Percentiles rank a stretch among this genome's conserved stretches.
Conservation (phyloP, 2,113 vertebrate genomes). For the Nicator chloris region DNA sequence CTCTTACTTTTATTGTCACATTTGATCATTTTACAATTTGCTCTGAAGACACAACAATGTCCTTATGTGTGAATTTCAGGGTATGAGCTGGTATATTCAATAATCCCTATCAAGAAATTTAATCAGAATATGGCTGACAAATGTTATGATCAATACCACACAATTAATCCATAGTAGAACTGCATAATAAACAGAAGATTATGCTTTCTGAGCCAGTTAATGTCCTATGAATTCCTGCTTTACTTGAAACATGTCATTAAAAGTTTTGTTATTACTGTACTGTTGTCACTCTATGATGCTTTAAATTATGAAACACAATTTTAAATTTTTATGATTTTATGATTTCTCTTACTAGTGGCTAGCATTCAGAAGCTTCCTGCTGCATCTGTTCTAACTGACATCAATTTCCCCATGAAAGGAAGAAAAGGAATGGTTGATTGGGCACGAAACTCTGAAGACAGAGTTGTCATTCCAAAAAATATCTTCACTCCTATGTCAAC, state of each 20-base stretch:
- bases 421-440: slow-evolving; percentile 99
- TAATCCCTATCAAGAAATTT: slow-evolving; percentile 4
- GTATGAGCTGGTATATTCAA: not conserved
- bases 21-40: slow-evolving; percentile 50
- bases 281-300: not conserved
- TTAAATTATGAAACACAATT: not conserved
- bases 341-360: slow-evolving; percentile 82
- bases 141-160: not conserved
- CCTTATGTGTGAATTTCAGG: slow-evolving; percentile 18
- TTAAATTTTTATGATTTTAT: not conserved
- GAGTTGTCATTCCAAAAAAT: slow-evolving; percentile 95
- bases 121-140: slow-evolving; percentile 4
- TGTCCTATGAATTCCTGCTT: not conserved
- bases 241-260: not conserved
- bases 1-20: slow-evolving; percentile 38
- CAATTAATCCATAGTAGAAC: not conserved
- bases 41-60: not conserved
- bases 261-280: not conserved
- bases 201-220: not conserved
- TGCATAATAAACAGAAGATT: not conserved
- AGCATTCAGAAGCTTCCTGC: slow-evolving; percentile 98
- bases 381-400: slow-evolving; percentile 94
- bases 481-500: slow-evolving; percentile 92
- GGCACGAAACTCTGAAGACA: slow-evolving; percentile 98
- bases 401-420: slow-evolving; percentile 99